Base-by-base conservation (phyloP, 2,113 vertebrate species). In the Riparia riparia region DNA sequence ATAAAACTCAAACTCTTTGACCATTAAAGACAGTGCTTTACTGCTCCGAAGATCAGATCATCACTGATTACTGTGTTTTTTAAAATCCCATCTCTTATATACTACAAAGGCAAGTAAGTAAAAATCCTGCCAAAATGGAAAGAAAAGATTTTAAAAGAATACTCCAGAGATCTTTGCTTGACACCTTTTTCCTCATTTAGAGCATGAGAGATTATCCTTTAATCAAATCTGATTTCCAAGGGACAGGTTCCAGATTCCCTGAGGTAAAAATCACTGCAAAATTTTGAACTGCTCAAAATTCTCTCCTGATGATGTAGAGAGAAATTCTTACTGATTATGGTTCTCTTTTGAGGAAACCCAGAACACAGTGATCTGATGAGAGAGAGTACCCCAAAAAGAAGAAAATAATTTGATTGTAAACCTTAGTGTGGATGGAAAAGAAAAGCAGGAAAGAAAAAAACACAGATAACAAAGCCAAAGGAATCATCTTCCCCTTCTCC, bases 261-360 rank as follows among this genome's bases (percentile, higher is more conserved):
- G 6, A 85, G 73, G 61, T 51, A 91, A 87, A 82, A 95, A 87
- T 68, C 84, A 82, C n/a, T 8, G n/a, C n/a, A 84, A 45, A 90
- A 25, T 54, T 85, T 29, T 63, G 14, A 82, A 56, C 51, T 51
- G 41, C 12, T 60, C 44, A 0, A 11, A 83, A 57, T 80, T 84
- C 29, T 50, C 29, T 69, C 28, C 25, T 51, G 53, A 71, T 70
- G 16, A 57, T 53, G 37, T 49, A 63, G 15, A 77, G 83, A 86
- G 58, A 72, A 93, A 79, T 22, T 68, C 56, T 60, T 60, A 64
- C 34, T 47, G 41, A 90, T 82, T n/a, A 37, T 6, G 22, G 26
- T n/a, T 24, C 20, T 70, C 47, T 56, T 56, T 34, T 72, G 49
- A 89, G 42, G 54, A 87, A 89, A 54, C 7, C 11, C 21, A 89